Base-by-base conservation (phyloP, 2,888 invertebrate species). In the Xylophagus ater region DNA sequence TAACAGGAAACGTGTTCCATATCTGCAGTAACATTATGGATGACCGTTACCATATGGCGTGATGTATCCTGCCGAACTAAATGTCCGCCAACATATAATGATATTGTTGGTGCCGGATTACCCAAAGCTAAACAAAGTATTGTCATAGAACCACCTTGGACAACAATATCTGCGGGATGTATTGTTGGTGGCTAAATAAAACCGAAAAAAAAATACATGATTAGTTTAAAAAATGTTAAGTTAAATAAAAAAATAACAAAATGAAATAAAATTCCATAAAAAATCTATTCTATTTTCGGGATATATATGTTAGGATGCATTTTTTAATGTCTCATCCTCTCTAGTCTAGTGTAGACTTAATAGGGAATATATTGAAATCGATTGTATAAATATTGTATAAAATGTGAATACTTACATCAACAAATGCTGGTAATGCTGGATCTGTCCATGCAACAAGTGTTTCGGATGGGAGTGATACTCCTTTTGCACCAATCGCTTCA, bases 1-100 rank as follows among this genome's bases (percentile, higher is more conserved):
- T 85, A 86, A 60, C 88, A 88, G 1, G 85, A 82, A 45, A 88
- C 81, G 59, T 83, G 79, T 55, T 83, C 78, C 85, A 86, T 86
- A 59, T 85, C 84, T 2, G 81, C 70, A 0, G 84, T 83, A 9
- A 88, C 81, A 59, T 87, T 87, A 57, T 83, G 79, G 44, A 86
- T 78, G n/a, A 82, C 80, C 0, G 86, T 83, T 28, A 87, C 85
- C 82, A 87, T 82, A 60, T 87, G 86, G 1, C 86, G 69, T 0
- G 85, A 83, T 23, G 78, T 78, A 47, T 85, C 84, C 62, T 86
- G 83, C 2, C 82, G 70, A n/a, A 86, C 79, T n/a, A 86, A 68
- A 41, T 74, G 74, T 31, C 75, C 75, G 58, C 64, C 49, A 32
- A 88, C 80, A 57, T 86, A 87, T 1, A 88, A 65, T 0, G 86